These are phyloP conservation scores for Arbacia lixula DNA, from an alignment of 53 echinoderm and acorn worm species.

Conservation along the genomic window DNA sequence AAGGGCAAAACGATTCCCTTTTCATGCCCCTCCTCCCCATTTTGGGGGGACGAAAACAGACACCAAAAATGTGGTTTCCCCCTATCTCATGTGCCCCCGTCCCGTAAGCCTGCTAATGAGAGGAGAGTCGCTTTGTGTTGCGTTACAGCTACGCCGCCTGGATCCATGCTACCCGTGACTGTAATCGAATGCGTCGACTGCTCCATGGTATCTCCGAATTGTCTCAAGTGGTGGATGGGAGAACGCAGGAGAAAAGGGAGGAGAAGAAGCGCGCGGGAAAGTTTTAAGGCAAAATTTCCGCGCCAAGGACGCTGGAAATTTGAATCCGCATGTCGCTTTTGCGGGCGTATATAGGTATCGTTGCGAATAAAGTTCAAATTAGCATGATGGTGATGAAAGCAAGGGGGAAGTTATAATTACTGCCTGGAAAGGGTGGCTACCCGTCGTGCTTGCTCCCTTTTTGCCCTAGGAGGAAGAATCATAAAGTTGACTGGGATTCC, in stretches of 20 bases:
- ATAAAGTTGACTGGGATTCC: conserved; percentile 43
- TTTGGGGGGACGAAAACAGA: conserved; percentile 43
- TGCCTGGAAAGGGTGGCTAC: conserved; percentile 1
- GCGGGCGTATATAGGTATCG: conserved; percentile 11
- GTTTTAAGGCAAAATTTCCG: conserved; percentile 18
- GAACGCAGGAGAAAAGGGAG: not conserved
- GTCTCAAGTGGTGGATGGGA: not conserved
- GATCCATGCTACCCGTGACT: conserved; percentile 9
- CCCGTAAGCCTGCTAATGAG: conserved; percentile 13
- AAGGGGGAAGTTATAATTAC: conserved; percentile 16
- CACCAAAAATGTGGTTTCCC: conserved; percentile 31
- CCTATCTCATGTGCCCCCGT: conserved; percentile 3
- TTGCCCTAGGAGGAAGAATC: conserved; percentile 1
- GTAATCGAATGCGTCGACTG: conserved; percentile 25
- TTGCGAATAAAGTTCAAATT: conserved; percentile 30
- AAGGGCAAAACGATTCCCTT: conserved; percentile 21
- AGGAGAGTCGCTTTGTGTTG: conserved; percentile 34
- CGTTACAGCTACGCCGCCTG: conserved; percentile 26
- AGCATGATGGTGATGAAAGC: conserved; percentile 8
- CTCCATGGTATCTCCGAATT: not conserved
- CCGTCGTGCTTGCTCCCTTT: not conserved
- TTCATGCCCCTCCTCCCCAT: conserved; percentile 20
- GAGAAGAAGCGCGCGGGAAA: no score
- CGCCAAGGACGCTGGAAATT: conserved; percentile 8
- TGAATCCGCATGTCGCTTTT: conserved; percentile 1